These are phyloP conservation scores for Blennius ocellaris DNA, from an alignment of 2,113 vertebrate genomes.

Conservation along the genomic window DNA sequence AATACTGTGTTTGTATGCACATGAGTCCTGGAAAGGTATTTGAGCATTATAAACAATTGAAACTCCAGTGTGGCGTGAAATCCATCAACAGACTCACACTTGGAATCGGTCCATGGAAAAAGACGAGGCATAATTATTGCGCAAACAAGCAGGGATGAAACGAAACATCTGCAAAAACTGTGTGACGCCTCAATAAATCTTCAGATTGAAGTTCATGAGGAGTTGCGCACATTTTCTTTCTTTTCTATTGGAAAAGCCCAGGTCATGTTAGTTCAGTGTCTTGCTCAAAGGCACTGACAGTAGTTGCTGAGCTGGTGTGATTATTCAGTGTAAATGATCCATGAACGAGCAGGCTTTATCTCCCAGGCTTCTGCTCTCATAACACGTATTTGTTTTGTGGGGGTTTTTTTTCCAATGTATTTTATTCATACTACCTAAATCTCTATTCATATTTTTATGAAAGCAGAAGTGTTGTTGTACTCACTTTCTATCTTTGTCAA, in stretches of 20 bases:
- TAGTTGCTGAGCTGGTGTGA: not conserved
- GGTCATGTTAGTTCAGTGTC: not conserved
- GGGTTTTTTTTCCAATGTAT: not conserved
- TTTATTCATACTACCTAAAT: not conserved
- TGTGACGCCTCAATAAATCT: not conserved
- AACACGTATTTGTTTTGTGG: not conserved
- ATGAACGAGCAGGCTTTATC: not conserved
- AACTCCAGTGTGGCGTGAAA: not conserved
- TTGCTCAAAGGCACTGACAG: not conserved
- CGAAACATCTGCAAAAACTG: not conserved
- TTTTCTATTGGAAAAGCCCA: too few relatives aligned
- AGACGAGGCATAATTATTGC: not conserved
- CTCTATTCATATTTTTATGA: too few relatives aligned
- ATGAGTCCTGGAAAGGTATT: too few relatives aligned
- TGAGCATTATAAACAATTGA: too few relatives aligned
- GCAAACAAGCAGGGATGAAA: not conserved
- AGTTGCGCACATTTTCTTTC: not conserved
- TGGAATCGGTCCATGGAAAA: slow-evolving; percentile 15
- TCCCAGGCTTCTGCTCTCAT: not conserved
- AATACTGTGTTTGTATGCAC: too few relatives aligned
- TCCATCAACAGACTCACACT: slow-evolving; percentile 27
- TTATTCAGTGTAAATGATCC: not conserved
- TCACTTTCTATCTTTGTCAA: too few relatives aligned
- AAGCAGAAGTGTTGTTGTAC: too few relatives aligned
- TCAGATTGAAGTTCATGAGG: not conserved